These are phyloP conservation scores for Betta splendens DNA, from an alignment of 2,797 vertebrate genomes.

Conservation along the genomic window DNA sequence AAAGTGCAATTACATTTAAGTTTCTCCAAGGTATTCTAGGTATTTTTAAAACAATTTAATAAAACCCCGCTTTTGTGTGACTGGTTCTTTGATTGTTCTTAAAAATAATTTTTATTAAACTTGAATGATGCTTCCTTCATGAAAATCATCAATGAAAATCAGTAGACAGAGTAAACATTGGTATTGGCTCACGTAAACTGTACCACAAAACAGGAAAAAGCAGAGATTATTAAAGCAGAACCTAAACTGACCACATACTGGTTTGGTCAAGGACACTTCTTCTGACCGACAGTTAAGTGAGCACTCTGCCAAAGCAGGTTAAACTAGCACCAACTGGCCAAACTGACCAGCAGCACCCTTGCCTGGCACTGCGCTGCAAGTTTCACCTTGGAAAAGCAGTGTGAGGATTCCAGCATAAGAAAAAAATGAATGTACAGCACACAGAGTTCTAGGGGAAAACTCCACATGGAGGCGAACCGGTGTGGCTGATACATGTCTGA, in stretches of 20 bases:
- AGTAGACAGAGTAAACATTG: not conserved
- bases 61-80: not conserved
- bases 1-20: not conserved
- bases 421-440: no score
- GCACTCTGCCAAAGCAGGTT: not conserved
- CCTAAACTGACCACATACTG: no score
- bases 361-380: no score
- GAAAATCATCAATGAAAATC: not conserved
- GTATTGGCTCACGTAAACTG: not conserved
- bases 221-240: not conserved
- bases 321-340: not conserved
- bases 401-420: no score
- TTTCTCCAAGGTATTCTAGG: not conserved
- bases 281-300: not conserved
- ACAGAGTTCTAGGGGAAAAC: no score
- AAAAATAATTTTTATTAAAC: not conserved
- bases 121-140: not conserved
- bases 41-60: not conserved
- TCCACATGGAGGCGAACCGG: no score
- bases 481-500: no score
- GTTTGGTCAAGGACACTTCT: constrained; percentile 27
- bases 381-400: no score
- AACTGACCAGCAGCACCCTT: no score
- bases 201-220: not conserved
- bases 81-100: not conserved